Evolutionary conservation across 2,113 vertebrate species (phyloP).

Genomic region (Morone chrysops): DNA sequence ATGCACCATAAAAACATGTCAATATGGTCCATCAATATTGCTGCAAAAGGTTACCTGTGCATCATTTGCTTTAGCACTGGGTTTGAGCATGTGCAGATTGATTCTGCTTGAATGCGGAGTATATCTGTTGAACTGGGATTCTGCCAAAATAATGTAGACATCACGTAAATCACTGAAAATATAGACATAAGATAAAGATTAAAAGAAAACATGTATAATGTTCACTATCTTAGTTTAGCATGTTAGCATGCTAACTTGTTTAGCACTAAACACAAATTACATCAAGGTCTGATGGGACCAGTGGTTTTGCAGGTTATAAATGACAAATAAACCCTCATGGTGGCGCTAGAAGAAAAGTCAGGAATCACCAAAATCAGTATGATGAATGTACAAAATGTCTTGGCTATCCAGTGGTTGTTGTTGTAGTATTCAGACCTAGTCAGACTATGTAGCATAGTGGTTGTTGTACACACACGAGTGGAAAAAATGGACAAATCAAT

Average conservation of each 20-base stretch:
- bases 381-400: not conserved
- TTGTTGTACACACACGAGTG: not conserved
- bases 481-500: constrained; percentile 20
- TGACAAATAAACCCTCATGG: not conserved
- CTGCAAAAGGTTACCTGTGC: constrained; percentile 52
- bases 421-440: not conserved
- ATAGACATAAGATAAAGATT: not conserved
- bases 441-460: not conserved
- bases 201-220: not conserved
- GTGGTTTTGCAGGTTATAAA: not conserved
- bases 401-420: not conserved
- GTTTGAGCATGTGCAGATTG: constrained; percentile 29
- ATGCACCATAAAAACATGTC: constrained; percentile 60
- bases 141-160: not conserved
- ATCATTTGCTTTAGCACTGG: constrained; percentile 23
- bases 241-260: not conserved
- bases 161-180: constrained; percentile 12
- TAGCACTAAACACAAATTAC: not conserved
- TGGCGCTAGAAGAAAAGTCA: not conserved
- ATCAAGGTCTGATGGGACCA: not conserved
- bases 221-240: not conserved
- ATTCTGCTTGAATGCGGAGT: constrained; percentile 34
- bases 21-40: constrained; percentile 50
- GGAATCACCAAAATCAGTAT: not conserved
- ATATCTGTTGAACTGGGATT: constrained; percentile 30